A percentile compares a stretch with the other conserved stretches of the same genome.
phyloP scores from a whole-genome alignment of 2,888 invertebrate species.

The Dryobota labecula region DNA sequence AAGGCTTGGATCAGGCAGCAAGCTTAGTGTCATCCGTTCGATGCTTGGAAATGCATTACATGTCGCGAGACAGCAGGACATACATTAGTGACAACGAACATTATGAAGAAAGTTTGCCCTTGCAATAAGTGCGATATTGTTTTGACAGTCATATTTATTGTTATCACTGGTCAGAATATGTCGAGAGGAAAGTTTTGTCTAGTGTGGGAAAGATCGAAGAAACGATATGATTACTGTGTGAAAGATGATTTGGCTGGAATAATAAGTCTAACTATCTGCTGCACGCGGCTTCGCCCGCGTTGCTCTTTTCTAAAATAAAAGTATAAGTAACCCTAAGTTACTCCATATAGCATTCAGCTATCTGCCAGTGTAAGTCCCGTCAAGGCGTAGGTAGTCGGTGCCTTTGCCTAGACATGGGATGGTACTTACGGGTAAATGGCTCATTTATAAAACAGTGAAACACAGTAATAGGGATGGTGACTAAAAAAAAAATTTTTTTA shows the following conservation, averaged over 20 bases:
- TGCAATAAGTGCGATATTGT: constrained; percentile 2
- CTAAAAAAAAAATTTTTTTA: too few relatives aligned
- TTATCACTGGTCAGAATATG: neutral
- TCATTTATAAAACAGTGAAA: neutral
- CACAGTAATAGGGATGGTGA: too few relatives aligned
- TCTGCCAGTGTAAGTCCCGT: too few relatives aligned
- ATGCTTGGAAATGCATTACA: constrained; percentile 76
- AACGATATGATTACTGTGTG: neutral
- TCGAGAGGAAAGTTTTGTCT: neutral
- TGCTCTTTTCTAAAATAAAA: too few relatives aligned
- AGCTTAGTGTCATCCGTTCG: constrained; percentile 57
- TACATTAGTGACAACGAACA: constrained; percentile 50
- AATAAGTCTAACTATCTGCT: too few relatives aligned
- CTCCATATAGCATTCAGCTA: too few relatives aligned
- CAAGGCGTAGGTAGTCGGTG: neutral
- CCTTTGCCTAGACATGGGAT: neutral
- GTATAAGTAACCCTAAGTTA: too few relatives aligned
- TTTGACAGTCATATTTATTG: neutral
- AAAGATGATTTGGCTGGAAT: neutral
- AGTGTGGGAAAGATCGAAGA: neutral
- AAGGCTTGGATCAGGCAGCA: constrained; percentile 46
- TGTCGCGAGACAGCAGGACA: constrained; percentile 59
- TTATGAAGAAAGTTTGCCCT: constrained; percentile 43
- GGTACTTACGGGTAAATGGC: too few relatives aligned
- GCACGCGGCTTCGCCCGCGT: too few relatives aligned